These are phyloP conservation scores for Parazoanthus swiftii DNA, from an alignment of 92 coral and sea anemone species.

Conservation along the genomic window DNA sequence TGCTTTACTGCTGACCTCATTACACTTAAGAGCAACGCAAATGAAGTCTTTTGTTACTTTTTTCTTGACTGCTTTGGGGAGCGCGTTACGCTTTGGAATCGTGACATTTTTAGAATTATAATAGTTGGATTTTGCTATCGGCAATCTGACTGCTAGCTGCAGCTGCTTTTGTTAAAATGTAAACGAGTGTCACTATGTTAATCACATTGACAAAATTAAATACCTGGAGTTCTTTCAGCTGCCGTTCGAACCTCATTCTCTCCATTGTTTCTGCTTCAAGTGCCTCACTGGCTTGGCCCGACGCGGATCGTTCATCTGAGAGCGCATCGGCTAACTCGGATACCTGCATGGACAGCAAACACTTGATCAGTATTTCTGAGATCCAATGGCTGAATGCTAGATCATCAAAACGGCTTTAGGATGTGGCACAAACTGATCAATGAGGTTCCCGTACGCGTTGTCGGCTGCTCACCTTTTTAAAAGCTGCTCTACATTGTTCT, in stretches of 20 bases:
- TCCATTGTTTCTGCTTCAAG: constrained; percentile 95
- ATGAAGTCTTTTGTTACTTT: background rate
- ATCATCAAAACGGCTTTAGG: background rate
- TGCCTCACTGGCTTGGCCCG: constrained; percentile 79
- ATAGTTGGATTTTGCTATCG: background rate
- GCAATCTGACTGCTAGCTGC: background rate
- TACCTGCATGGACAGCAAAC: constrained; percentile 52
- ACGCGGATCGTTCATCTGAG: constrained; percentile 90
- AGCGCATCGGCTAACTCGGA: constrained; percentile 80
- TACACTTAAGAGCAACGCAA: no score
- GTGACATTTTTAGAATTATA: background rate
- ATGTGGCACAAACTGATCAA: background rate
- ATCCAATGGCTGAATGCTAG: background rate
- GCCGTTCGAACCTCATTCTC: constrained; percentile 88
- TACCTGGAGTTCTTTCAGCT: constrained; percentile 84
- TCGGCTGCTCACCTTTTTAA: constrained; percentile 14
- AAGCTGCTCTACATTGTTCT: constrained; percentile 11
- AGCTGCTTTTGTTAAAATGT: background rate
- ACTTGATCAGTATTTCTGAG: background rate
- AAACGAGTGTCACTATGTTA: background rate
- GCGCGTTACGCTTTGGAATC: background rate
- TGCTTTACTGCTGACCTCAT: no score
- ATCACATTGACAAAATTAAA: background rate
- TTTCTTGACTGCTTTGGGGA: background rate
- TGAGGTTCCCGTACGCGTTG: background rate